Evolutionary conservation across 2,797 vertebrate species (phyloP).

Genomic region (Amblyopsis hoosieri): DNA sequence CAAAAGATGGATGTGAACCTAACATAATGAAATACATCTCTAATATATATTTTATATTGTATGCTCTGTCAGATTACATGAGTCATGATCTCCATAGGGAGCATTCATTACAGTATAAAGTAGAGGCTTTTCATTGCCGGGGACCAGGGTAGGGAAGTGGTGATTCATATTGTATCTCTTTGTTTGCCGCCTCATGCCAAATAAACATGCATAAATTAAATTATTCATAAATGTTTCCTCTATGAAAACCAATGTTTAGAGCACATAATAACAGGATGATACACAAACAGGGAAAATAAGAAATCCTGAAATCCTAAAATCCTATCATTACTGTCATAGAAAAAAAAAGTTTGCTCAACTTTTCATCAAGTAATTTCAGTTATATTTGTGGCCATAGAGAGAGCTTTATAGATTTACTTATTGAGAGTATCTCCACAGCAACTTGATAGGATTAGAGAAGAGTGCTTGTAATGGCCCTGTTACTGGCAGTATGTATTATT

Average conservation of each 20-base stretch:
- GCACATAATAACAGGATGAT: conserved; percentile 23
- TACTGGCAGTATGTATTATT: not conserved
- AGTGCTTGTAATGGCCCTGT: not conserved
- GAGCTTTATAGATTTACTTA: conserved; percentile 1
- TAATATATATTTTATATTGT: conserved; percentile 3
- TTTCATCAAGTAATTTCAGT: conserved; percentile 2
- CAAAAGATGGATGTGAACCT: conserved; percentile 1
- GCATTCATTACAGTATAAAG: conserved; percentile 30
- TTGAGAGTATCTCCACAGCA: conserved; percentile 3
- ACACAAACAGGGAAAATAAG: conserved; percentile 9
- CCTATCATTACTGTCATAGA: too few relatives aligned
- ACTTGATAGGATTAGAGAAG: conserved; percentile 8
- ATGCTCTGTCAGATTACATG: not conserved
- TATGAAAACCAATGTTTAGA: conserved; percentile 15
- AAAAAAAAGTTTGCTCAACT: not conserved
- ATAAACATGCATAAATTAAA: conserved; percentile 52
- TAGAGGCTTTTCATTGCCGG: conserved; percentile 34
- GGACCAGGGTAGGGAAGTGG: conserved; percentile 16
- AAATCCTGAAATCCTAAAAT: conserved; percentile 1
- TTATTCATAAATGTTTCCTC: conserved; percentile 58
- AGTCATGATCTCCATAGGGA: conserved; percentile 8
- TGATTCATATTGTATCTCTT: conserved; percentile 53
- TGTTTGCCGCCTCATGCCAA: conserved; percentile 47
- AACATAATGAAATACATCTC: not conserved
- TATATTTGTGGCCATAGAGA: conserved; percentile 13